Percentiles rank a stretch among this genome's conserved stretches.
Evolutionary conservation across 2,888 invertebrate species (phyloP).

Genomic region (Alsophila aescularia): DNA sequence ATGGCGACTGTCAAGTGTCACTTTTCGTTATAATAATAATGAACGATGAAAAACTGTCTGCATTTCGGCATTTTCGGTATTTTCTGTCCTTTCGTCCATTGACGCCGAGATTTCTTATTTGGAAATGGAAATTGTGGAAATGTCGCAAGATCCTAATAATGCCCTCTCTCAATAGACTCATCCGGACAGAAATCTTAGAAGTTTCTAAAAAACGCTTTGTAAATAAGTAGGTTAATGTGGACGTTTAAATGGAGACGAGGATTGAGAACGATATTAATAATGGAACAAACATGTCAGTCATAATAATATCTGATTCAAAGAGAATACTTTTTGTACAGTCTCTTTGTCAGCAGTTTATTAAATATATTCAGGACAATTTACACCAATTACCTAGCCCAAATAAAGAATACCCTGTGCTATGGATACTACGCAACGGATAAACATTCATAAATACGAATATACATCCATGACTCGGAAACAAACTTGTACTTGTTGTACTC

Average conservation of each 20-base stretch:
- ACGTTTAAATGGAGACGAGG: neutral
- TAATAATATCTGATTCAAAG: neutral
- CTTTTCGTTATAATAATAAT: slow-evolving; percentile 31
- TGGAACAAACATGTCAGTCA: neutral
- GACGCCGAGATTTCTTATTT: slow-evolving; percentile 11
- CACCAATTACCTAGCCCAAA: too few species aligned
- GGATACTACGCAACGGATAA: too few species aligned
- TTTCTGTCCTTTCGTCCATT: neutral
- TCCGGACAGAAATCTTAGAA: slow-evolving; percentile 1
- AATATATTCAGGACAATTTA: too few species aligned
- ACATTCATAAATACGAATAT: too few species aligned
- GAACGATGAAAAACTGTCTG: slow-evolving; percentile 19
- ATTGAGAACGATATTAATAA: neutral
- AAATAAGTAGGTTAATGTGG: slow-evolving; percentile 1
- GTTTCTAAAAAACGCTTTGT: neutral
- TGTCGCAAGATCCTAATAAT: slow-evolving; percentile 8
- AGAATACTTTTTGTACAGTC: too few species aligned
- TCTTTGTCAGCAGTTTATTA: too few species aligned
- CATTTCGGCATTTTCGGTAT: slow-evolving; percentile 14
- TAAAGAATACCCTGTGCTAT: too few species aligned
- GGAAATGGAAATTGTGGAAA: slow-evolving; percentile 13
- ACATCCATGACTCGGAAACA: too few species aligned
- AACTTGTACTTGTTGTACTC: too few species aligned
- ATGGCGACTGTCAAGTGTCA: slow-evolving; percentile 57
- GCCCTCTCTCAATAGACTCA: slow-evolving; percentile 10